phyloP scores from a whole-genome alignment of 64 coral and sea anemone genomes.

The Astreopora myriophthalma region DNA sequence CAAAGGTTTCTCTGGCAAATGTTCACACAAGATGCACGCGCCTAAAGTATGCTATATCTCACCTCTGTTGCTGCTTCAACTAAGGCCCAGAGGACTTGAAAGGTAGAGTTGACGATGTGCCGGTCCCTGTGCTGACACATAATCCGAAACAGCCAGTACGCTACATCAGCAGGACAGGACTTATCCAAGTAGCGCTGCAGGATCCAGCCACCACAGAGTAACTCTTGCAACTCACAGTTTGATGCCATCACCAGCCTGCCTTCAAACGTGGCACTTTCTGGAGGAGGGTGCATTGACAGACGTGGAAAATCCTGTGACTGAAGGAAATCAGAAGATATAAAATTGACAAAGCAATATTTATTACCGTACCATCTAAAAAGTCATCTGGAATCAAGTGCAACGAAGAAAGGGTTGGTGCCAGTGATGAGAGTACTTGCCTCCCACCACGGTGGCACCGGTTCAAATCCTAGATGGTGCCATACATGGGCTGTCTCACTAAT shows the following conservation, averaged over 20 bases:
- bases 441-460: no score
- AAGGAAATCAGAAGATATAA: not conserved
- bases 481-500: no score
- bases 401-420: no score
- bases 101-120: conserved; percentile 60
- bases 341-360: no score
- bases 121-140: conserved; percentile 78
- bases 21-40: no score
- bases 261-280: conserved; percentile 35
- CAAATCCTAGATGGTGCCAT: no score
- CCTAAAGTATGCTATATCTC: no score
- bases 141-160: conserved; percentile 85
- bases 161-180: conserved; percentile 69
- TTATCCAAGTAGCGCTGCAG: conserved; percentile 78
- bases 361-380: no score
- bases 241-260: conserved; percentile 32
- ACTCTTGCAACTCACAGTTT: conserved; percentile 50
- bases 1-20: no score
- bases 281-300: conserved; percentile 4
- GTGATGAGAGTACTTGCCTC: no score
- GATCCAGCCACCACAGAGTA: conserved; percentile 85
- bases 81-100: conserved; percentile 76
- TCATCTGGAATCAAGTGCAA: no score
- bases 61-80: conserved; percentile 77
- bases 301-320: conserved; percentile 38